These are phyloP conservation scores for Dascyllus trimaculatus DNA, from an alignment of 2,113 vertebrate species.

Conservation along the genomic window DNA sequence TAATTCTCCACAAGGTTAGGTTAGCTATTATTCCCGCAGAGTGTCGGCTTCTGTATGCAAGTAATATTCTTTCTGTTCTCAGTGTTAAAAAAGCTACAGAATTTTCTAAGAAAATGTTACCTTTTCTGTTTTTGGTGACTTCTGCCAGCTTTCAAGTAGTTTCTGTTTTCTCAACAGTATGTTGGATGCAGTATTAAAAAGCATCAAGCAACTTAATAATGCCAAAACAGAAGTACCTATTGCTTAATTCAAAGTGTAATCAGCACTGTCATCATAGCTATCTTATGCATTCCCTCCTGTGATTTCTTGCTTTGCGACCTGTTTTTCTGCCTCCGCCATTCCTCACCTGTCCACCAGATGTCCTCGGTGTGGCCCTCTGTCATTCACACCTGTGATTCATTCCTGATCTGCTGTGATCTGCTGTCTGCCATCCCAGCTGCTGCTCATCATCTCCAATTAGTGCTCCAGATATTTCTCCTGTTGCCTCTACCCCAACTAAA, in stretches of 20 bases:
- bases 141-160: background rate
- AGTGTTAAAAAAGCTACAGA: constrained; percentile 1
- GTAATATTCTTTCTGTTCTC: constrained; percentile 28
- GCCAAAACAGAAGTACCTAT: background rate
- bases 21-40: constrained; percentile 18
- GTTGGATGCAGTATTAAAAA: too few species aligned
- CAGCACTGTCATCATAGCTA: background rate
- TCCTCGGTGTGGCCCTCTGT: background rate
- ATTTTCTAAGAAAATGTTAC: background rate
- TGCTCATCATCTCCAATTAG: too few species aligned
- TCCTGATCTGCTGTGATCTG: too few species aligned
- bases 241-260: background rate
- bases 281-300: background rate
- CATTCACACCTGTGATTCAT: background rate
- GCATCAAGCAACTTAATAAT: too few species aligned
- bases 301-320: background rate
- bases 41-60: background rate
- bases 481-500: too few species aligned
- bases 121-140: constrained; percentile 2
- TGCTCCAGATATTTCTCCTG: too few species aligned
- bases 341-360: background rate
- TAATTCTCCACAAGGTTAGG: constrained; percentile 37
- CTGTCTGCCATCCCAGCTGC: too few species aligned
- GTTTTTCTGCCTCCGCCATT: background rate
- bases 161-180: too few species aligned